Evolutionary conservation across 2,888 invertebrate genomes (phyloP).

Genomic region (Cistogaster globosa): DNA sequence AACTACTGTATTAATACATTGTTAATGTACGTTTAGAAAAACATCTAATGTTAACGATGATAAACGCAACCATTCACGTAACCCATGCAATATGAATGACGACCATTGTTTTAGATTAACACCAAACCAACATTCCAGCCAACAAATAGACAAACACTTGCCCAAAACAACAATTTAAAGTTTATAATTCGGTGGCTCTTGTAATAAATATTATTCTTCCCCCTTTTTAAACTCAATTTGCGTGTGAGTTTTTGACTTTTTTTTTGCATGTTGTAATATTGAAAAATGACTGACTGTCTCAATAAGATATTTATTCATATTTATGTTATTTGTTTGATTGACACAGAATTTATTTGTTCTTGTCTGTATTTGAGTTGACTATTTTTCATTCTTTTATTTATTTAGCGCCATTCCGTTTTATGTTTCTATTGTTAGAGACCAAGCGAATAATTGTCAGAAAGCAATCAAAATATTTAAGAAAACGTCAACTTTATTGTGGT

Average conservation of each 20-base stretch:
- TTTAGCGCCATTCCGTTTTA: constrained; percentile 44
- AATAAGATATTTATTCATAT: constrained; percentile 6
- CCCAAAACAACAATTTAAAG: constrained; percentile 46
- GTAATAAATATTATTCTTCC: constrained; percentile 33
- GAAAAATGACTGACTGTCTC: constrained; percentile 38
- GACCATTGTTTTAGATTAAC: background rate
- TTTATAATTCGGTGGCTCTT: constrained; percentile 34
- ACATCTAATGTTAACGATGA: no score
- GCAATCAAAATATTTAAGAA: background rate
- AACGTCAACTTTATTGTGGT: background rate
- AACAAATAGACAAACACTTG: constrained; percentile 8
- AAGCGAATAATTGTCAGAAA: constrained; percentile 32
- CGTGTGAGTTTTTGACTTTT: no score
- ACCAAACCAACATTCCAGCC: background rate
- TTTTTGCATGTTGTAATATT: constrained; percentile 25
- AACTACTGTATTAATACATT: no score
- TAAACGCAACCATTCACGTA: no score
- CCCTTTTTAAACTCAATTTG: background rate
- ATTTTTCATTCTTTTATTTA: background rate
- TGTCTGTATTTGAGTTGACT: constrained; percentile 3
- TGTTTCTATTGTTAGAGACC: constrained; percentile 1
- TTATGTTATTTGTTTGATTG: constrained; percentile 60
- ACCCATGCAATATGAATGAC: no score
- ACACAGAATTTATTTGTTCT: constrained; percentile 60
- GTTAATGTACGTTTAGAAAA: no score